phyloP scores from a whole-genome alignment of 2,797 vertebrate genomes.

The Xiphorhynchus erythropygius region DNA sequence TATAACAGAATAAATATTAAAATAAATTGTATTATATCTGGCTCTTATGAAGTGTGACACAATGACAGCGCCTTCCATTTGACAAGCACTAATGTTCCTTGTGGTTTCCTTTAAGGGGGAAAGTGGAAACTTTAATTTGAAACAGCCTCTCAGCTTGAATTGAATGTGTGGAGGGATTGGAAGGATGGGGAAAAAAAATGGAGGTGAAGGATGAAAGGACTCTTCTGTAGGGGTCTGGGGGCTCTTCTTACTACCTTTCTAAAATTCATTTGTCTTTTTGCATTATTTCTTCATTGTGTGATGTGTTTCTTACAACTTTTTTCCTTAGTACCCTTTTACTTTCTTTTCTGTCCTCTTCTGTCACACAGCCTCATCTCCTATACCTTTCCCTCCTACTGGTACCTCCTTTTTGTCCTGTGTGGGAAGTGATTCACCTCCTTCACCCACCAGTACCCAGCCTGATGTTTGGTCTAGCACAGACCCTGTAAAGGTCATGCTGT shows the following conservation, averaged over 20 bases:
- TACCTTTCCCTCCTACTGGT: constrained; percentile 83
- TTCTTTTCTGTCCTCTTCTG: constrained; percentile 78
- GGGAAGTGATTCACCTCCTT: constrained; percentile 74
- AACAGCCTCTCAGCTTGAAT: background rate
- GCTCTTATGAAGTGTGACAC: background rate
- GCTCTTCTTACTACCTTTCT: background rate
- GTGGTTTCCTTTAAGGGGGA: background rate
- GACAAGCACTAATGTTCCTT: background rate
- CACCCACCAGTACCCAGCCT: constrained; percentile 78
- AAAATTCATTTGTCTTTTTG: constrained; percentile 18
- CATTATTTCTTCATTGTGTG: constrained; percentile 32
- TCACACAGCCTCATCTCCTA: constrained; percentile 86
- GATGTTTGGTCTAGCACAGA: constrained; percentile 77
- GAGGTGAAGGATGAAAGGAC: background rate
- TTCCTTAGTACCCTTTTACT: constrained; percentile 78
- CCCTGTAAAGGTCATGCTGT: constrained; percentile 79
- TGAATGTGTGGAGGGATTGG: background rate
- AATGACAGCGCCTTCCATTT: background rate
- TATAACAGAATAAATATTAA: constrained; percentile 76
- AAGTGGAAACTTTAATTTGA: background rate
- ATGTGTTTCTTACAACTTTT: constrained; percentile 36
- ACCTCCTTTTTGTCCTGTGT: constrained; percentile 83
- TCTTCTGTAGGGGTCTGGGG: background rate
- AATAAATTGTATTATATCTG: constrained; percentile 66
- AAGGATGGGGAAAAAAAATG: fast-evolving